Evolutionary conservation across 2,888 invertebrate genomes (phyloP).

Genomic region (Clostera curtula): DNA sequence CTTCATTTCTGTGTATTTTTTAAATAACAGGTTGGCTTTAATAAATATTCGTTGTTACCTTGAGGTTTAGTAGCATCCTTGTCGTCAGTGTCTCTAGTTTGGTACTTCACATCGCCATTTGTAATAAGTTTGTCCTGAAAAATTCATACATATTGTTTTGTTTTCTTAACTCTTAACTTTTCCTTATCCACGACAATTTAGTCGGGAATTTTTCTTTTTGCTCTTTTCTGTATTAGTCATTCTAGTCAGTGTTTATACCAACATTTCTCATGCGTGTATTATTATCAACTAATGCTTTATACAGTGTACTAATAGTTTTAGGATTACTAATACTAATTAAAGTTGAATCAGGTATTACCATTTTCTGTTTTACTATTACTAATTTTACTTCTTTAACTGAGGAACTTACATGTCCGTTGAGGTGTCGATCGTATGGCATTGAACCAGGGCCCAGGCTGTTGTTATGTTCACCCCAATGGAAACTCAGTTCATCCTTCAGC

Average conservation of each 20-base stretch:
- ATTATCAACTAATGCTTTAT: no score
- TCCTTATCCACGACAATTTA: no score
- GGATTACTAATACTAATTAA: constrained; percentile 20
- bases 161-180: no score
- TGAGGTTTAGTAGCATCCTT: constrained; percentile 46
- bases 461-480: constrained; percentile 82
- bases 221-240: no score
- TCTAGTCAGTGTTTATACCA: no score
- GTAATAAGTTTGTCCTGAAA: constrained; percentile 56
- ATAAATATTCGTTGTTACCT: constrained; percentile 28
- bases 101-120: constrained; percentile 59
- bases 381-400: no score
- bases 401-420: constrained; percentile 61
- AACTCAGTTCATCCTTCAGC: constrained; percentile 82
- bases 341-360: no score
- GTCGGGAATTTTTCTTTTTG: no score
- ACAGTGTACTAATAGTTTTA: not conserved
- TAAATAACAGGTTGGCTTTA: not conserved
- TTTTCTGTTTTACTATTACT: no score
- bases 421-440: constrained; percentile 44
- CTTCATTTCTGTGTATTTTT: not conserved
- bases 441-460: constrained; percentile 74
- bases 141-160: no score
- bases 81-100: constrained; percentile 36
- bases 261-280: no score